Base-by-base conservation (phyloP, 2,797 vertebrate species). In the Moxostoma hubbsi region DNA sequence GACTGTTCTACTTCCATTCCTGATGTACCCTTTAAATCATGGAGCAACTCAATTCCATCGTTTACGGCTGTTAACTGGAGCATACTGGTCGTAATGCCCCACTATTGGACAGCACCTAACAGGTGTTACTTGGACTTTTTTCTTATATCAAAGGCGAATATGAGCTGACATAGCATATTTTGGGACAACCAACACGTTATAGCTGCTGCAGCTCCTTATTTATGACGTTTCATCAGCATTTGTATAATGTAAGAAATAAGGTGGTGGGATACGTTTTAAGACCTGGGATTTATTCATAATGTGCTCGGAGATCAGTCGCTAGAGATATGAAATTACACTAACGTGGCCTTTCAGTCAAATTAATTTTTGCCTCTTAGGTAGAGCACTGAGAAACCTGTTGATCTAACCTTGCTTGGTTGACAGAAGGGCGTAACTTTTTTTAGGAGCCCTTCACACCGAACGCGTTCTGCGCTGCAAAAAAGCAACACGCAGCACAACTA, bases 21-120 rank as follows among this genome's bases (percentile, higher is more conserved):
- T 7, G 16, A 65, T 73, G 62, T 66, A 81, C 57, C 12, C 15
- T 72, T 67, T 47, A n/a, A 72, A 45, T 58, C 68, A 77, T 77
- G 77, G 57, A 81, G 6, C 71, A 11, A 66, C 9, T 62, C 13
- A 45, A n/a, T 47, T 13, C 12, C 50, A 24, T 11, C 36, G 36
- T 4, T 36, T 36, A 18, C 13, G 5, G 54, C 47, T 55, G 45
- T 63, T 68, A 43, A 51, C n/a, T 24, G 46, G 67, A 36, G 54
- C 69, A 15, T 64, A 68, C 49, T 46, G 61, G 7, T 46, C 61
- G 67, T 58, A 36, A 36, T 36, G 36, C 36, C 36, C 3, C 36
- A 36, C 36, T 36, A 36, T 36, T 36, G 36, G 36, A 36, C 36
- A 4, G 36, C 36, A 80, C 47, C 47, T 49, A 7, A 45, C 61